Evolutionary conservation across 2,797 vertebrate genomes (phyloP).

Genomic region (Nyctalus aviator): DNA sequence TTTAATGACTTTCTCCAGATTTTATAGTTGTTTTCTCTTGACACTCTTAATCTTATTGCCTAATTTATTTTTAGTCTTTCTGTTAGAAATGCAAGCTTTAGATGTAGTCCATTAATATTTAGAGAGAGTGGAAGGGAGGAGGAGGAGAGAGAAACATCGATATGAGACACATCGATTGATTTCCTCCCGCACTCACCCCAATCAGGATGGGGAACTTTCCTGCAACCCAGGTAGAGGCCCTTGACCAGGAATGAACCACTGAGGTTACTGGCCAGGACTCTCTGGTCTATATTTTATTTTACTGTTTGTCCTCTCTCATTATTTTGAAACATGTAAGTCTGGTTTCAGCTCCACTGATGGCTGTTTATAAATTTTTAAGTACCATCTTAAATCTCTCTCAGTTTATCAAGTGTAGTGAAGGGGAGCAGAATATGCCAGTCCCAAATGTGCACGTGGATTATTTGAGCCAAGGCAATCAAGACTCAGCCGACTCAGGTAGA

Average conservation of each 20-base stretch:
- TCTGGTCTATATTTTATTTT: neutral
- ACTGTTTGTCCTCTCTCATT: neutral
- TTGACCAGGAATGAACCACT: too few species aligned
- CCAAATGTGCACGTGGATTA: neutral
- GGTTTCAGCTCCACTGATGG: neutral
- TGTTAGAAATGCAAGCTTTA: neutral
- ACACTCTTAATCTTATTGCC: neutral
- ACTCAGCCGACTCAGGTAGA: neutral
- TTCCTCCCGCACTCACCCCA: too few species aligned
- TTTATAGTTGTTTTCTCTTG: neutral
- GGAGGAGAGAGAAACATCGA: too few species aligned
- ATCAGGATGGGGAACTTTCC: too few species aligned
- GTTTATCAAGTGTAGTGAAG: neutral
- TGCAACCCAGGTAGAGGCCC: too few species aligned
- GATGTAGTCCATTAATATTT: neutral
- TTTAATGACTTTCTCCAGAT: neutral
- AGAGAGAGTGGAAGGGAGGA: too few species aligned
- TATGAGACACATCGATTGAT: too few species aligned
- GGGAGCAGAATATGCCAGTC: neutral
- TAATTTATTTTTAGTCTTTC: conserved; percentile 19
- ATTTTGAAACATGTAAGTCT: neutral
- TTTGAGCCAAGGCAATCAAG: neutral
- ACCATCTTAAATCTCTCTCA: neutral
- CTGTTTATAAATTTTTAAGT: neutral
- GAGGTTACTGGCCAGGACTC: too few species aligned